A percentile compares a stretch with the other conserved stretches of the same genome.
phyloP scores from a whole-genome alignment of 2,888 invertebrate genomes.

The Aphidoletes aphidimyza region DNA sequence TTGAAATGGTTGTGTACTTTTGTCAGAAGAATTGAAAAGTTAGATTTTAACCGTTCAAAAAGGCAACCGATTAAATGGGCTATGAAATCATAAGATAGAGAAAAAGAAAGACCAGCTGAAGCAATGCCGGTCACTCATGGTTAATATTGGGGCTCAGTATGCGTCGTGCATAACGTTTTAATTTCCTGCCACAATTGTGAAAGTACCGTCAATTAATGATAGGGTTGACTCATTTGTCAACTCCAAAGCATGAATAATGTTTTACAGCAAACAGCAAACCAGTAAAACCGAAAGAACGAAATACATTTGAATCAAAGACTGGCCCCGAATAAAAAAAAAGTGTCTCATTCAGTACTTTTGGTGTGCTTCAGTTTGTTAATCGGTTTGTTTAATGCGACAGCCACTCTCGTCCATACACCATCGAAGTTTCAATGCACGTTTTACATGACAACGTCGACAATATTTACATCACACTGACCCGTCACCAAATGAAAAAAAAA shows the following conservation, averaged over 20 bases:
- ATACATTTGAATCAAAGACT: no score
- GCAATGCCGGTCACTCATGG: not conserved
- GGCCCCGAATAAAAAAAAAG: no score
- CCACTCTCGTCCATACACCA: no score
- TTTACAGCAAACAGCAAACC: no score
- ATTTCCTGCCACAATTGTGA: not conserved
- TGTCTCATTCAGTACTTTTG: no score
- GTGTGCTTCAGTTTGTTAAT: no score
- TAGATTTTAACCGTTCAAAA: not conserved
- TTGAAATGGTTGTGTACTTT: no score
- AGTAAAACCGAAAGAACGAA: no score
- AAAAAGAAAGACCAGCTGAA: no score
- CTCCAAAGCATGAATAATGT: not conserved
- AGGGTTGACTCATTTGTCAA: constrained; percentile 8
- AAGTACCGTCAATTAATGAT: not conserved
- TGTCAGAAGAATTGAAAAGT: not conserved
- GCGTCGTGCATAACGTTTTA: not conserved
- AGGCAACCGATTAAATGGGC: not conserved
- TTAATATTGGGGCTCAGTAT: not conserved
- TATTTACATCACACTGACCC: constrained; percentile 21
- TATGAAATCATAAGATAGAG: no score
- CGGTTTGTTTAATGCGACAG: no score
- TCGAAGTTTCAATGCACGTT: constrained; percentile 14
- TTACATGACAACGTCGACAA: constrained; percentile 36
- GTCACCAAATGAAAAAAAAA: not conserved